Base-by-base conservation (phyloP, 2,888 invertebrate species). In the Pachymerium ferrugineum region DNA sequence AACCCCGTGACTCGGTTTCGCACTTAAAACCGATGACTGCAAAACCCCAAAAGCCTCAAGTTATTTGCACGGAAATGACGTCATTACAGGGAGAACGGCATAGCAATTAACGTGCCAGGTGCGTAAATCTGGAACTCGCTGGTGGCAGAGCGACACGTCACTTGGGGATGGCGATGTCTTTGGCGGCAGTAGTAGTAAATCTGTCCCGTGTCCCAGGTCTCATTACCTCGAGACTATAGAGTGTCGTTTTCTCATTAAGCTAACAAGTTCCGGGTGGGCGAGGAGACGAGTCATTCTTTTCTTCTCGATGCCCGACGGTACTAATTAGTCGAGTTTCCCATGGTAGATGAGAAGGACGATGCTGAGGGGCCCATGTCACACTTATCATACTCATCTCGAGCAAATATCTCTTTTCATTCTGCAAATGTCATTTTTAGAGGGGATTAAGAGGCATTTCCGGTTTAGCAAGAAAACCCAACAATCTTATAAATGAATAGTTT, bases 241-340 rank as follows among this genome's bases (percentile, higher is more conserved):
- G 62, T 62, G 62, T 62, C 62, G 62, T 62, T 62, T 62, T 62
- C 62, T 62, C 62, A 62, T 62, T 62, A 62, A 62, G 62, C 62
- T 62, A 62, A 62, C 62, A 62, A 62, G 62, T 62, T 62, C 62
- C 62, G 62, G 62, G 62, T 62, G 62, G 62, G 62, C 62, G 22
- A 62, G 62, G 25, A 62, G 62, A 62, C 62, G 62, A 62, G 62
- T 62, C 62, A 25, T 28, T 28, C 25, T 25, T n/a, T 62, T 62
- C 62, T 62, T 62, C 62, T 25, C 28, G 62, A 62, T 62, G n/a
- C 62, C 62, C 25, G 25, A 28, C 62, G 25, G 62, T 62, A 62
- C 62, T 62, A 62, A 62, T 62, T 62, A 62, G 62, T 62, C 28
- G 62, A 5, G 25, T 62, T 62, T n/a, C 62, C 62, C 62, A 28